Base-by-base conservation (phyloP, 1,140 invertebrate species). In the Drosophila ogumai region DNA sequence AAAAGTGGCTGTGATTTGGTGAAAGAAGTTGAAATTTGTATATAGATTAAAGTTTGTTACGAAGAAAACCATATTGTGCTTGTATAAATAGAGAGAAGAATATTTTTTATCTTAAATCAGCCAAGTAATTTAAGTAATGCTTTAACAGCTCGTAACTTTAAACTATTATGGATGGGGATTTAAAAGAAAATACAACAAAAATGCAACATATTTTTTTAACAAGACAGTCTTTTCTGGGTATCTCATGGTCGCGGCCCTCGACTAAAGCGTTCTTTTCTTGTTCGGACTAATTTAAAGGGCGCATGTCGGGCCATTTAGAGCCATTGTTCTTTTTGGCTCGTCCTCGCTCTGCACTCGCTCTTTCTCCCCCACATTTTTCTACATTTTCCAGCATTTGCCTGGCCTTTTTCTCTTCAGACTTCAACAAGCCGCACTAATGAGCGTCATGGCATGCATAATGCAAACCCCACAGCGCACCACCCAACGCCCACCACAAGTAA, bases 391-490 rank as follows among this genome's bases (percentile, higher is more conserved):
- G 46, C 75, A 44, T 49, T 55, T 52, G 28, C 10, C 44, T 56
- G 34, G 17, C 32, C 55, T 38, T 47, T 54, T 49, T 64, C 44
- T 61, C 54, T 40, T 50, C 34, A 55, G 52, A 55, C 65, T 34
- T 50, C 65, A 88, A 87, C 84, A 87, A 87, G 84, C 44, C 67
- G 52, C 84, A 80, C 80, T 87, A 87, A 87, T 87, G 84, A 87
- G 84, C 80, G 80, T 76, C 76, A 79, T 84, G 80, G 84, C 80
- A 87, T 87, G 84, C 84, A 87, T 87, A 88, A 87, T 88, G 80
- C 80, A 87, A 77, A 46, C 63, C 52, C 28, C 60, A 49, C 17
- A 41, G 17, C 22, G 41, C 34, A 19, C 40, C 38, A 32, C 9
- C 34, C 54, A 38, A 19, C 43, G 36, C 64, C 74, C 75, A 65